Conservation (phyloP, 2,113 vertebrate genomes). For the Holacanthus passer region DNA sequence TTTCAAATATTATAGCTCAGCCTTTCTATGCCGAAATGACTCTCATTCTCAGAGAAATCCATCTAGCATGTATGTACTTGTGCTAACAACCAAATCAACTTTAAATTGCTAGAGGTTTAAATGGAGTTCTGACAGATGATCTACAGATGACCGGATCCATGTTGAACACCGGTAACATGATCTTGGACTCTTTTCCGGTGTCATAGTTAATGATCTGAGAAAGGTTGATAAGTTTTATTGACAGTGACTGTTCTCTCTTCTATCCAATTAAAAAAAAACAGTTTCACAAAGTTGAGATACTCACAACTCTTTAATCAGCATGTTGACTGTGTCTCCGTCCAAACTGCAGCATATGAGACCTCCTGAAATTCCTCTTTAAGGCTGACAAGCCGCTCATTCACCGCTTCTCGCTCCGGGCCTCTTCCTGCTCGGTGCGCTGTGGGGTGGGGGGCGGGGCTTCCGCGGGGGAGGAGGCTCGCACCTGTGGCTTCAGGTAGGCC, state of each 20-base stretch:
- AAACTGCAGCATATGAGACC: not conserved
- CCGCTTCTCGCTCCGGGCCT: conserved; percentile 7
- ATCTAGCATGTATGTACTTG: fast-evolving
- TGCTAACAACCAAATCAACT: too few relatives aligned
- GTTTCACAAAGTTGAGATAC: conserved; percentile 43
- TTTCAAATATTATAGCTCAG: not conserved
- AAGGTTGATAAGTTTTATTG: not conserved
- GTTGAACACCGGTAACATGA: not conserved
- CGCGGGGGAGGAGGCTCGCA: conserved; percentile 48
- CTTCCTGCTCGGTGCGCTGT: conserved; percentile 76
- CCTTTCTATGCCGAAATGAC: not conserved
- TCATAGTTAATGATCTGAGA: not conserved
- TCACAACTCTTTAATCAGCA: conserved; percentile 85
- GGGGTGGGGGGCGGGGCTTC: conserved; percentile 65
- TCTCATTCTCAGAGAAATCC: fast-evolving
- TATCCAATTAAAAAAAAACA: too few relatives aligned
- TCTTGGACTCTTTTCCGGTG: not conserved
- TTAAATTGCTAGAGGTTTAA: not conserved
- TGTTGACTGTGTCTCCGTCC: conserved; percentile 52
- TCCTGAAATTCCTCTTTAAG: not conserved
- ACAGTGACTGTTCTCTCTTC: not conserved
- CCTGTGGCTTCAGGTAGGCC: conserved; percentile 51
- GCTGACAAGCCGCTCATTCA: not conserved
- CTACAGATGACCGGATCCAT: too few relatives aligned
- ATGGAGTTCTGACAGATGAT: conserved; percentile 18